Evolutionary conservation across 2,113 vertebrate genomes (phyloP).

Genomic region (Hylia prasina): DNA sequence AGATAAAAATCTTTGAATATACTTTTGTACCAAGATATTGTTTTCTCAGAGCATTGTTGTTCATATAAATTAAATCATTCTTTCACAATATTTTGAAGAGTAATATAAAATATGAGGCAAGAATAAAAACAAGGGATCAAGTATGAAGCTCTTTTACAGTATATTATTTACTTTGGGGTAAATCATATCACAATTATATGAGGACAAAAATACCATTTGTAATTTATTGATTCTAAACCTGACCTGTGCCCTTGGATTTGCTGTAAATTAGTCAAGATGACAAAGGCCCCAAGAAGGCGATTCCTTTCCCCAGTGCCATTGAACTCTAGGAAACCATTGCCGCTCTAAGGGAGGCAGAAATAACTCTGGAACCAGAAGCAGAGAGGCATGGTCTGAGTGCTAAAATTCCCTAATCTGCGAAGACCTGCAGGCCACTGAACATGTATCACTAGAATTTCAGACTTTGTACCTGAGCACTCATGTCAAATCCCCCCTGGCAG

Average conservation of each 20-base stretch:
- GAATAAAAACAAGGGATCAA: background rate
- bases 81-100: background rate
- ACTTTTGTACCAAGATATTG: background rate
- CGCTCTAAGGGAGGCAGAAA: background rate
- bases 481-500: background rate
- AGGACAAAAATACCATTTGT: background rate
- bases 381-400: fast-evolving
- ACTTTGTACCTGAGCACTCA: background rate
- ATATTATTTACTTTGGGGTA: background rate
- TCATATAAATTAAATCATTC: background rate
- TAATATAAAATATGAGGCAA: background rate
- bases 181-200: background rate
- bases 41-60: background rate
- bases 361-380: background rate
- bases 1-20: background rate
- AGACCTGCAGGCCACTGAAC: background rate
- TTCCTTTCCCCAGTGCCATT: background rate
- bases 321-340: fast-evolving
- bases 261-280: background rate
- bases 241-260: background rate
- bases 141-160: background rate
- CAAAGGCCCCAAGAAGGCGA: background rate
- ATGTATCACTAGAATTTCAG: fast-evolving
- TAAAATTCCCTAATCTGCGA: background rate
- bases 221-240: background rate